Evolutionary conservation across 1,140 invertebrate genomes (phyloP), one percentile per base, ranked within the genome.

Genomic region (Meloidogyne floridensis): DNA sequence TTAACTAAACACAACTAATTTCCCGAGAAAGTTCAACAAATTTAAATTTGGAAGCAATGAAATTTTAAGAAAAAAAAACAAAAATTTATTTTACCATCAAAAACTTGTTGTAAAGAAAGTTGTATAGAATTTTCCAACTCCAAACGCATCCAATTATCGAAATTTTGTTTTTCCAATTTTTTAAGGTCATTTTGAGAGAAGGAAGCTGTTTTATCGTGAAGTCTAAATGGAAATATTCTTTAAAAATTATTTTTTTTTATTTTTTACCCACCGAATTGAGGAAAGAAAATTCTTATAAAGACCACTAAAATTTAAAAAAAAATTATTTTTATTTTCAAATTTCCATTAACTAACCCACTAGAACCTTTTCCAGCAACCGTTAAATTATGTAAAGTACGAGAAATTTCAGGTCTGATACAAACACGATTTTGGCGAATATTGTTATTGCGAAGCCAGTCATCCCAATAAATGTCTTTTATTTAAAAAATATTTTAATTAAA

Each of bases 391-490:
- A 79, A 71, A n/a, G 77, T 79, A 7, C 77, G 69, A 11, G 77
- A 65, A 81, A 99, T 93, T 92, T 99, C 97, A 6, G 97, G 97
- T 84, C 97, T 92, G 85, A 99, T 97, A 91, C 97, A 99, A 47
- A 95, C 93, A 81, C 96, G 92, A 81, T 94, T 93, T 89, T 94
- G 93, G 78, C 96, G 93, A 90, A 98, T 96, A 80, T 94, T 93
- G 1, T 96, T 95, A 87, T 96, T 93, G 79, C 97, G 92, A 87
- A 99, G 96, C 97, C 97, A 99, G 91, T 99, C 97, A 91, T 99
- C 97, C 95, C 97, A 99, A 91, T 97, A 98, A 93, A 94, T 94
- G 89, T 93, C 93, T 79, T 65, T 9, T 11, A 59, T 32, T 56
- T 8, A 15, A 73, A 13, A 51, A 73, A 73, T n/a, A 73, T 47